phyloP scores from a whole-genome alignment of 2,888 invertebrate genomes.

The Tiliacea aurago region DNA sequence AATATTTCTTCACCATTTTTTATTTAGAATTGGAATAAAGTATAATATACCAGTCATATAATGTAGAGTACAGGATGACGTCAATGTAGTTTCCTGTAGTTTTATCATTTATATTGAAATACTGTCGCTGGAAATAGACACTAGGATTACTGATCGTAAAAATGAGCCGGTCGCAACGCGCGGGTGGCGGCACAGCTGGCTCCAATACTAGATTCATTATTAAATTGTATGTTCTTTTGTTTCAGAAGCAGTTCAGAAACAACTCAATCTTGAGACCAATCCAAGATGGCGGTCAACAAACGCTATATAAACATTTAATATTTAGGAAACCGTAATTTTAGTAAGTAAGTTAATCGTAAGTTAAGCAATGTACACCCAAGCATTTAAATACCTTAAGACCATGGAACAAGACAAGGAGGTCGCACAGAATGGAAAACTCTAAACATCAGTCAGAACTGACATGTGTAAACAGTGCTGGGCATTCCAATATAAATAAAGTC shows the following conservation, averaged over 20 bases:
- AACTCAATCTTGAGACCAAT: constrained; percentile 81
- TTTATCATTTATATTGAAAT: constrained; percentile 70
- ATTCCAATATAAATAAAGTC: constrained; percentile 84
- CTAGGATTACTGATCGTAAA: constrained; percentile 63
- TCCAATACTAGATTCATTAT: constrained; percentile 29
- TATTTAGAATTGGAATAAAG: constrained; percentile 66
- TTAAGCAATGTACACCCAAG: constrained; percentile 83
- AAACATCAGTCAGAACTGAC: constrained; percentile 53
- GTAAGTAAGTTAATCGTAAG: constrained; percentile 81
- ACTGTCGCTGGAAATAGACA: constrained; percentile 62
- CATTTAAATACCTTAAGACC: constrained; percentile 82
- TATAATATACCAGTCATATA: constrained; percentile 68
- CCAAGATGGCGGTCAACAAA: constrained; percentile 77
- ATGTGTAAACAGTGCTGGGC: constrained; percentile 80
- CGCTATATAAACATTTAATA: constrained; percentile 77
- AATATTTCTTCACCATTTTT: constrained; percentile 68
- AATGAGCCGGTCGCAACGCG: constrained; percentile 40
- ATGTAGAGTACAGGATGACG: constrained; percentile 71
- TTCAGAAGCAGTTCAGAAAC: constrained; percentile 80
- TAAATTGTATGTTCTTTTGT: constrained; percentile 67
- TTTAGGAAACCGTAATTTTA: constrained; percentile 88
- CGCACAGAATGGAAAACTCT: constrained; percentile 47
- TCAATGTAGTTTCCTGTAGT: constrained; percentile 67
- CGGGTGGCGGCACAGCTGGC: constrained; percentile 1
- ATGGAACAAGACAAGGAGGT: constrained; percentile 49